Evolutionary conservation across 2,888 invertebrate species (phyloP).

Genomic region (Yponomeuta sedellus): DNA sequence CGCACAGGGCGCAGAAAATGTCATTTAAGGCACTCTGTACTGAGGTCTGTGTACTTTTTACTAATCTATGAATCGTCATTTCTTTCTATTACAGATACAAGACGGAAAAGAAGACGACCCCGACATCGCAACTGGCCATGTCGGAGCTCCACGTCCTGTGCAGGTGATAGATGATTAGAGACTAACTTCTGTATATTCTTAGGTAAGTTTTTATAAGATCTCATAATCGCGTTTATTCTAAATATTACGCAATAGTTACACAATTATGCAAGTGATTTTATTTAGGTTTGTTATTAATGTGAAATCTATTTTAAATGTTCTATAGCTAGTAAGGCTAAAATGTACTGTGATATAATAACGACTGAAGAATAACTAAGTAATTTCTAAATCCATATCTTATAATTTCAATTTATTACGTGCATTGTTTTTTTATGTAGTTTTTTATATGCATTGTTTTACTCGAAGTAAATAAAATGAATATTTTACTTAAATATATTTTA

Average conservation of each 20-base stretch:
- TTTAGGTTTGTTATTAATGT: neutral
- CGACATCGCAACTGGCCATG: constrained; percentile 57
- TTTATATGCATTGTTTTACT: neutral
- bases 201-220: constrained; percentile 12
- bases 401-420: neutral
- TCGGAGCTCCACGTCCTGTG: constrained; percentile 55
- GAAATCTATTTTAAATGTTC: constrained; percentile 9
- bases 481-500: constrained; percentile 65
- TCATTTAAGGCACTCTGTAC: too few relatives aligned
- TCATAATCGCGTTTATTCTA: constrained; percentile 9
- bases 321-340: constrained; percentile 12
- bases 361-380: constrained; percentile 45
- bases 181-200: constrained; percentile 3
- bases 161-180: constrained; percentile 44
- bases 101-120: constrained; percentile 56
- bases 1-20: too few relatives aligned
- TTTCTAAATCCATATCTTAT: constrained; percentile 33
- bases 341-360: constrained; percentile 59
- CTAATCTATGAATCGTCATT: neutral
- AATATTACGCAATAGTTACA: neutral
- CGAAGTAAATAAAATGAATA: constrained; percentile 23
- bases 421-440: neutral
- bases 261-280: neutral
- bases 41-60: neutral
- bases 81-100: constrained; percentile 48